phyloP scores from a whole-genome alignment of 2,888 invertebrate genomes.

The Brachylomia viminalis region DNA sequence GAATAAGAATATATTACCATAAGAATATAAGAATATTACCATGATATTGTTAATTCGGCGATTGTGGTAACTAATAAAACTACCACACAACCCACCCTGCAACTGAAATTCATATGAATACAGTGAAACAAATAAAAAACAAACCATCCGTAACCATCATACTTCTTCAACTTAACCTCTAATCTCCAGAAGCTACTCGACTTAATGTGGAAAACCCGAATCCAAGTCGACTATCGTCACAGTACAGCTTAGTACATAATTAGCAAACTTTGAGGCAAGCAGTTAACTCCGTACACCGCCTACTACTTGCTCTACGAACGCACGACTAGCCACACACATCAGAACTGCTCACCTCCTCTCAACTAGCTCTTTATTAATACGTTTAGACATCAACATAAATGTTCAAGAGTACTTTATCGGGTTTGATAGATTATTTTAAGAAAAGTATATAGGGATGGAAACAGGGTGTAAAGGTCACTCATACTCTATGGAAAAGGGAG shows the following conservation, averaged over 20 bases:
- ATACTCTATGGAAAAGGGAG: no score
- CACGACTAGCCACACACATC: conserved; percentile 22
- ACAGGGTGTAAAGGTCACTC: no score
- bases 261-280: conserved; percentile 48
- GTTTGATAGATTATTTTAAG: conserved; percentile 1
- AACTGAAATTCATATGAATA: neutral
- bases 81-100: neutral
- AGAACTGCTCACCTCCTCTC: conserved; percentile 31
- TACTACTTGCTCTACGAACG: conserved; percentile 26
- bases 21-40: neutral
- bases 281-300: conserved; percentile 13
- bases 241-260: conserved; percentile 47
- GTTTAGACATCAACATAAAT: conserved; percentile 15
- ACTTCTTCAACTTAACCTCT: conserved; percentile 12
- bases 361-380: conserved; percentile 45
- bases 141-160: neutral
- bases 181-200: conserved; percentile 25
- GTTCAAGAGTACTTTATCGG: conserved; percentile 1
- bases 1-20: no score
- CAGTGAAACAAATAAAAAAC: neutral
- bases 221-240: conserved; percentile 32
- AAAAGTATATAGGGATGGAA: no score
- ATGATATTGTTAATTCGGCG: neutral
- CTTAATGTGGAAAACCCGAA: conserved; percentile 36
- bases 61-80: neutral